A percentile compares a stretch with the other conserved stretches of the same genome.
Evolutionary conservation across 1,140 invertebrate genomes (phyloP).

Genomic region (Zaprionus nigranus): DNA sequence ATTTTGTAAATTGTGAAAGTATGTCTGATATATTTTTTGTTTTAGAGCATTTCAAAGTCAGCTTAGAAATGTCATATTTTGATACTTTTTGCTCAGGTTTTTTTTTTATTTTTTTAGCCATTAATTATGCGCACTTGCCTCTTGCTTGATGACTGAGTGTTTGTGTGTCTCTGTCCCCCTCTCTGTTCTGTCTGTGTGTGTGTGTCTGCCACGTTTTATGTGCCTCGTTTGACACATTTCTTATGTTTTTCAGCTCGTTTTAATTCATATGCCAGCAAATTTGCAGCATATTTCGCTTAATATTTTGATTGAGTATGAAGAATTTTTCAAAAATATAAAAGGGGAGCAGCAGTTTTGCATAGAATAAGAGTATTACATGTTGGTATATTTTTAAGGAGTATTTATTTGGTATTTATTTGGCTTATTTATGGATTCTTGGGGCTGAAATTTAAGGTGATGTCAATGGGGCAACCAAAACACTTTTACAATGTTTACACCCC

Average conservation of each 20-base stretch:
- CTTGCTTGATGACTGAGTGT: constrained; percentile 9
- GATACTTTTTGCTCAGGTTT: constrained; percentile 11
- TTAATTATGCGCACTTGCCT: constrained; percentile 61
- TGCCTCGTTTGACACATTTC: constrained; percentile 39
- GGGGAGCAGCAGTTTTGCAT: background rate
- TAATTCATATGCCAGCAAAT: constrained; percentile 29
- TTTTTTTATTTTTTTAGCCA: constrained; percentile 41
- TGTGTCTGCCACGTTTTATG: constrained; percentile 33
- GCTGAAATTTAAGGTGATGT: constrained; percentile 23
- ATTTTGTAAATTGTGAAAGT: no score
- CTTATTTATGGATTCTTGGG: constrained; percentile 45
- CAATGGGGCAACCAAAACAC: constrained; percentile 27
- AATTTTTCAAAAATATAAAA: constrained; percentile 6
- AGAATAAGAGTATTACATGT: constrained; percentile 14
- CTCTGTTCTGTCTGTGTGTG: constrained; percentile 3
- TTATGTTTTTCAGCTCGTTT: constrained; percentile 20
- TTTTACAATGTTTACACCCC: constrained; percentile 10
- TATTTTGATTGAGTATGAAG: constrained; percentile 14
- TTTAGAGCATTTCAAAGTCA: background rate
- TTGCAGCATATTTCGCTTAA: constrained; percentile 11
- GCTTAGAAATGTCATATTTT: background rate
- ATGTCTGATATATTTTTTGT: background rate
- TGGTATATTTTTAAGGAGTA: constrained; percentile 1
- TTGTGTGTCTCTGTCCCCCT: constrained; percentile 17
- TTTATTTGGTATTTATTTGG: constrained; percentile 39